phyloP scores from a whole-genome alignment of 2,113 vertebrate genomes.

The Amphiprion percula region DNA sequence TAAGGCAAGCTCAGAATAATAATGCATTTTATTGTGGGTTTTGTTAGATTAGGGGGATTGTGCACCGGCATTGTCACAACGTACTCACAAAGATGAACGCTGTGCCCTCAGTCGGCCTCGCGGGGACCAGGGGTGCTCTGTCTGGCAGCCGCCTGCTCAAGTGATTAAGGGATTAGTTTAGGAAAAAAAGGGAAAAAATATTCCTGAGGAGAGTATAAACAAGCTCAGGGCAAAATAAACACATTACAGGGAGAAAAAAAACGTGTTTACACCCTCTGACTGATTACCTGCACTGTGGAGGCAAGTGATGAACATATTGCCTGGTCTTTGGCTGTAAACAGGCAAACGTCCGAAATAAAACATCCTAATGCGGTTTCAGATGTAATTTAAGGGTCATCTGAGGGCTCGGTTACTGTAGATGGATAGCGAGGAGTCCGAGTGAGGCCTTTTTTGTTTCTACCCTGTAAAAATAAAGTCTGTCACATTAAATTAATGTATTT shows the following conservation, averaged over 20 bases:
- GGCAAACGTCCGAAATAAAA: slow-evolving; percentile 17
- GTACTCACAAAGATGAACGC: slow-evolving; percentile 10
- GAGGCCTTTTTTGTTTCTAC: not conserved
- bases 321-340: slow-evolving; percentile 36
- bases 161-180: slow-evolving; percentile 66
- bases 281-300: slow-evolving; percentile 29
- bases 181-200: slow-evolving; percentile 49
- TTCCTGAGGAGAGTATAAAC: slow-evolving; percentile 52
- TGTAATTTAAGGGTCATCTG: not conserved
- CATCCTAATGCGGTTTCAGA: slow-evolving; percentile 2
- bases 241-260: slow-evolving; percentile 33
- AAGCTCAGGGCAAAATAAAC: slow-evolving; percentile 61
- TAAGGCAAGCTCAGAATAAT: slow-evolving; percentile 1
- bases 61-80: not conserved
- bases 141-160: slow-evolving; percentile 22
- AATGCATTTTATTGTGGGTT: not conserved
- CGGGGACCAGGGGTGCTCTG: slow-evolving; percentile 20
- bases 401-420: not conserved
- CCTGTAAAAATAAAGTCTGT: slow-evolving; percentile 11
- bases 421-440: not conserved
- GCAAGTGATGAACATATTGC: not conserved
- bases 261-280: slow-evolving; percentile 52
- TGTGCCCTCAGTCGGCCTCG: slow-evolving; percentile 8
- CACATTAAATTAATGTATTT: slow-evolving; percentile 22
- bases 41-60: not conserved